Base-by-base conservation (phyloP, 1,140 invertebrate genomes). In the Hestina assimilis region DNA sequence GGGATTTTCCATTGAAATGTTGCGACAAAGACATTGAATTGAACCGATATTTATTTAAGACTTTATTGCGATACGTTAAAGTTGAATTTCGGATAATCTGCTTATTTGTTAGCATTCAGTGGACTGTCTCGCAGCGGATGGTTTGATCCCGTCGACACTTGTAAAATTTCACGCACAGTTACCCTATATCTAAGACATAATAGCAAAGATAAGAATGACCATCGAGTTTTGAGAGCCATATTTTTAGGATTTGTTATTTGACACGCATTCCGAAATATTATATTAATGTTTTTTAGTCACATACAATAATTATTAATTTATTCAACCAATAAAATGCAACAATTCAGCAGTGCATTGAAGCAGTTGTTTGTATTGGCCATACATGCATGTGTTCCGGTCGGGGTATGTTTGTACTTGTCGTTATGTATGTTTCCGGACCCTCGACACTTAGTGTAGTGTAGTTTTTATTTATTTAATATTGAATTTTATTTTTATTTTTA, bases 121-220 rank as follows among this genome's bases (percentile, higher is more conserved):
- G 43, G 17, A 23, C 40, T 42, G 3, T 31, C 33, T 33, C 29
- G 26, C 31, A 20, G 15, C 38, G 51, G 29, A 48, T 31, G 45
- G 24, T 42, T 35, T 11, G 45, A 48, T 56, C 48, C 47, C 53
- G 48, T 59, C 58, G 71, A 74, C 71, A 79, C 65, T 74, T 72
- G 72, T 79, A 75, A 73, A 72, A 79, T 79, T 75, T 74, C 75
- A 67, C 75, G 72, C 68, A 62, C 61, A 51, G 69, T 67, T 73
- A 62, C 38, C 14, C 53, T 28, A 57, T 57, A 51, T 56, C 59
- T 38, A 35, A 55, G 52, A 57, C 35, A 56, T 56, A 45, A 56
- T 63, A 42, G 12, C 47, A 40, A 23, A 53, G 54, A 56, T 56
- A 47, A 21, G 35, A 26, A 47, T 35, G 42, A 21, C 35, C 33